Evolutionary conservation across 2,888 invertebrate genomes (phyloP).

Genomic region (Ormyrus rosae): DNA sequence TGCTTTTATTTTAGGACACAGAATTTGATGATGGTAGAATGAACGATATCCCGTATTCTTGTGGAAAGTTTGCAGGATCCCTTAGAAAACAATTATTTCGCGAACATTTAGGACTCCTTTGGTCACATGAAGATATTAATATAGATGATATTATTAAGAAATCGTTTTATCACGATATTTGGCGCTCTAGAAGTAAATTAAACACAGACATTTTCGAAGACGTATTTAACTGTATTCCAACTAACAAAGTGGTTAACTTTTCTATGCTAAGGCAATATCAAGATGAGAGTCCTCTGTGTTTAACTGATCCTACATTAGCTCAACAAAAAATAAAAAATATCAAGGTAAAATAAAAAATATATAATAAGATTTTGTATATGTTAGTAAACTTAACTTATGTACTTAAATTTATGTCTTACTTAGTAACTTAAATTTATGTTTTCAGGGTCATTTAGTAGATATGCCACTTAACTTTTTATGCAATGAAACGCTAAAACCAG

Average conservation of each 20-base stretch:
- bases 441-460: conserved; percentile 90
- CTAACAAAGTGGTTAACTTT: conserved; percentile 88
- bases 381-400: background rate
- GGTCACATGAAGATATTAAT: conserved; percentile 77
- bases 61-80: conserved; percentile 91
- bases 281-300: conserved; percentile 84
- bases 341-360: conserved; percentile 76
- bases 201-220: conserved; percentile 95
- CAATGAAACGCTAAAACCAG: conserved; percentile 90
- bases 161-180: conserved; percentile 89
- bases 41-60: conserved; percentile 88
- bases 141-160: conserved; percentile 86
- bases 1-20: conserved; percentile 80
- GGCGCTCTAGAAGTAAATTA: conserved; percentile 86
- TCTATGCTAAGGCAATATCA: conserved; percentile 86
- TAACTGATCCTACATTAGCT: conserved; percentile 84
- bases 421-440: too few species aligned
- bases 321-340: conserved; percentile 85
- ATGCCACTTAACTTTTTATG: conserved; percentile 93
- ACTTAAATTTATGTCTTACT: too few species aligned
- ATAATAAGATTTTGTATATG: background rate
- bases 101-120: conserved; percentile 91
- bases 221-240: conserved; percentile 94
- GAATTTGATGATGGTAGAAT: conserved; percentile 88
- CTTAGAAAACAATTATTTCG: conserved; percentile 90